These are phyloP conservation scores for Ormia ochracea DNA, from an alignment of 2,888 invertebrate species.

Conservation along the genomic window DNA sequence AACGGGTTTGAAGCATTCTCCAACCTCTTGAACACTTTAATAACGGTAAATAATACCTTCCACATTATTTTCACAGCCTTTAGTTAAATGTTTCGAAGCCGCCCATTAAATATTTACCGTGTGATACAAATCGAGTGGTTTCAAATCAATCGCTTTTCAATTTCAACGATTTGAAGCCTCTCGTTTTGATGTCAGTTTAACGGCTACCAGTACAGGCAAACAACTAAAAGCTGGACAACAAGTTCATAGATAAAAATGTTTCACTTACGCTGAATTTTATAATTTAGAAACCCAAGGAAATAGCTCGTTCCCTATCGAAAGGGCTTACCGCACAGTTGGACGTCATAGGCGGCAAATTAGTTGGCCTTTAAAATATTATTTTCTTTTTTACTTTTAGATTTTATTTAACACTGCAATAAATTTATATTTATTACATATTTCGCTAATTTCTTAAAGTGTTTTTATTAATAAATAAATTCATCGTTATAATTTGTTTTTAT, in stretches of 20 bases:
- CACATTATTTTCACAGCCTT: not conserved
- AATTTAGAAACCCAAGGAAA: constrained; percentile 73
- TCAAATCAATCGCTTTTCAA: too few species aligned
- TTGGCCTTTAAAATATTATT: constrained; percentile 69
- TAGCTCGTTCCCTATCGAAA: constrained; percentile 72
- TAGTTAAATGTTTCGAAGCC: too few species aligned
- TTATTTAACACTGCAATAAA: constrained; percentile 24
- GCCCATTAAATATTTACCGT: too few species aligned
- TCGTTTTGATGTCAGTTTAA: too few species aligned
- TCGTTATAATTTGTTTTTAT: constrained; percentile 20
- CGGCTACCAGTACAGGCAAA: too few species aligned
- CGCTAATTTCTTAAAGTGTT: constrained; percentile 41
- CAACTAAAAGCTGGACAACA: too few species aligned
- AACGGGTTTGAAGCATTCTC: constrained; percentile 83
- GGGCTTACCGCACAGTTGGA: constrained; percentile 75
- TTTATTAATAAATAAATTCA: constrained; percentile 44
- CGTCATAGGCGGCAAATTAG: constrained; percentile 73
- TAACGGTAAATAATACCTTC: constrained; percentile 79
- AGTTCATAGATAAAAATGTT: too few species aligned
- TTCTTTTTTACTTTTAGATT: constrained; percentile 14
- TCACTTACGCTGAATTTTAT: not conserved
- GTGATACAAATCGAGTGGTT: too few species aligned
- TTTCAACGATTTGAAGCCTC: too few species aligned
- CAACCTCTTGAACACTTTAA: constrained; percentile 80
- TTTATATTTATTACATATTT: too few species aligned